Evolutionary conservation across 2,888 invertebrate genomes (phyloP), one percentile per base, ranked within the genome.

Genomic region (Tethea ocularis): DNA sequence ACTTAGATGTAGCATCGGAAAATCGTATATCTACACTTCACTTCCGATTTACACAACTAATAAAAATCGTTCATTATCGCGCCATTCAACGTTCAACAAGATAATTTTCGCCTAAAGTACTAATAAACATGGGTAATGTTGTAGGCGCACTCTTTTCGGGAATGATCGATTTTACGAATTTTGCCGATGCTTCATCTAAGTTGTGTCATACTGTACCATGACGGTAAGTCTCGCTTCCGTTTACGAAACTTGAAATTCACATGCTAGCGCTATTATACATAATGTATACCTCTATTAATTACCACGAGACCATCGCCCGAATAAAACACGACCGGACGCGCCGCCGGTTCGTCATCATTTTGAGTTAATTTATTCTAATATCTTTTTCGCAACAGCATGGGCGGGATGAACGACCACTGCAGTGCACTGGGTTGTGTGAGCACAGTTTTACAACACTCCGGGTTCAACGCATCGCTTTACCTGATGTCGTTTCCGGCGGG

Each of bases 401-500:
- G 61, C 67, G 63, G 69, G 69, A 66, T 68, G 65, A 69, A 61
- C 59, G 67, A 66, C 64, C 68, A 74, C 61, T 66, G 62, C 17
- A 54, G 6, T 20, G 41, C 41, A 38, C 17, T 46, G 46, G 62
- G 60, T 63, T 59, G 64, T 68, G 64, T 66, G 69, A 57, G 58
- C 65, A 59, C 62, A 64, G 60, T 71, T 70, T 73, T 71, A 71
- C 7, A 7, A 33, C 58, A 69, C 67, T 63, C 69, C 71, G 69
- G 70, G 78, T 75, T 79, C 78, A 77, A 75, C 73, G 78, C 74
- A 78, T 78, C 69, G 78, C 69, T 79, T 80, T 88, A 89, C 90
- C 88, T 89, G 88, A 74, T 77, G 81, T 79, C 82, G 84, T 87
- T 88, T 91, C 89, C 91, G 89, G 84, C 80, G 82, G 73, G 75